Evolutionary conservation across 2,797 vertebrate genomes (phyloP).

Genomic region (Babyrousa celebensis): DNA sequence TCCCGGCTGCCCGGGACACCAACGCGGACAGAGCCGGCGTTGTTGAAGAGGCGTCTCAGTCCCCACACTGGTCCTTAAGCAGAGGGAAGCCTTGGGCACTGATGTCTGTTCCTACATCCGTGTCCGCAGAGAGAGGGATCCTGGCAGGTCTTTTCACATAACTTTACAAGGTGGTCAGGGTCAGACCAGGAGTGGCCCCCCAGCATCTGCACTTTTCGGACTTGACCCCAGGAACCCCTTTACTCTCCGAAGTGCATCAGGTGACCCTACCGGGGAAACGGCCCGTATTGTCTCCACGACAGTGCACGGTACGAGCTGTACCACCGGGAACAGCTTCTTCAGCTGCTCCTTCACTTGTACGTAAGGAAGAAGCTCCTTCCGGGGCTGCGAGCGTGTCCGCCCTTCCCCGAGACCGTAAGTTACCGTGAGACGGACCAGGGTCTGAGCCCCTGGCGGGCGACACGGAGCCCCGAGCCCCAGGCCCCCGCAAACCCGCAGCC

Average conservation of each 20-base stretch:
- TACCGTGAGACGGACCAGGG: background rate
- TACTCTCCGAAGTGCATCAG: background rate
- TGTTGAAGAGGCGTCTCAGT: background rate
- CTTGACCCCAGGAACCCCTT: background rate
- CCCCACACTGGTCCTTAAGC: background rate
- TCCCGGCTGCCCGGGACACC: background rate
- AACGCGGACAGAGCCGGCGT: background rate
- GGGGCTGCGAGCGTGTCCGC: background rate
- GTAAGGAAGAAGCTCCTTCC: background rate
- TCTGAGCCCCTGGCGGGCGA: background rate
- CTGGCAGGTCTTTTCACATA: background rate
- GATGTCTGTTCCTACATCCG: accelerated
- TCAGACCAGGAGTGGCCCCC: background rate
- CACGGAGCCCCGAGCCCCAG: background rate
- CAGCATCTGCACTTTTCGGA: background rate
- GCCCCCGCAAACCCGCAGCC: background rate
- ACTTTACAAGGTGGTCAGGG: background rate
- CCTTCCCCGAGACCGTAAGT: background rate
- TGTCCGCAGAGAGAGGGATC: background rate
- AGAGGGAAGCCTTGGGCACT: background rate
- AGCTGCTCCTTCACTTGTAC: background rate
- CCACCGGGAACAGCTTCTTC: background rate
- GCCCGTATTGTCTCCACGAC: background rate
- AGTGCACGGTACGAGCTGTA: background rate
- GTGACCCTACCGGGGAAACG: background rate